Conservation (phyloP, 2,797 vertebrate species). For the Meda fulgida region DNA sequence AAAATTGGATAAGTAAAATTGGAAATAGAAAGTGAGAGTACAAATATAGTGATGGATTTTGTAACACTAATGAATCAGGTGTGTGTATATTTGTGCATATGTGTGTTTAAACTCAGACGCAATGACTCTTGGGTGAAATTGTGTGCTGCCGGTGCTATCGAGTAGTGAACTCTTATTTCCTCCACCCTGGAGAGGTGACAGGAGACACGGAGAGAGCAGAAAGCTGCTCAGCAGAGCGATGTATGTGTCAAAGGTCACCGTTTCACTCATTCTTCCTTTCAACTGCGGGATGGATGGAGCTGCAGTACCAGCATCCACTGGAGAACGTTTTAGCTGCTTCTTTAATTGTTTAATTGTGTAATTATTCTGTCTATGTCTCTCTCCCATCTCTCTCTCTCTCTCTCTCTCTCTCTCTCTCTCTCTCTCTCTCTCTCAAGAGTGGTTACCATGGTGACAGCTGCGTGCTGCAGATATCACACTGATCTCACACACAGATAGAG, state of each 20-base stretch:
- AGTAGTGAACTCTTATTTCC: conserved; percentile 31
- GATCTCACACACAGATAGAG: conserved; percentile 55
- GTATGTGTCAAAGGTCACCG: conserved; percentile 35
- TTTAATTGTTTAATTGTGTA: conserved; percentile 56
- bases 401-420: conserved; percentile 31
- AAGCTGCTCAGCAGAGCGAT: conserved; percentile 5
- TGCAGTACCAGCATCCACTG: not conserved
- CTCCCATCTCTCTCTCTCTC: conserved; percentile 23
- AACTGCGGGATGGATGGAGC: conserved; percentile 5
- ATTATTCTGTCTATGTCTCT: conserved; percentile 46
- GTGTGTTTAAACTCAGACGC: conserved; percentile 12
- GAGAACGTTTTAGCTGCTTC: conserved; percentile 43
- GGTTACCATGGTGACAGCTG: conserved; percentile 67
- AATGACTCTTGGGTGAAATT: conserved; percentile 19
- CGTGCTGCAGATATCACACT: conserved; percentile 60
- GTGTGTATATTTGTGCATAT: not conserved
- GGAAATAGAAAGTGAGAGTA: conserved; percentile 7
- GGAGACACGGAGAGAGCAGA: conserved; percentile 20
- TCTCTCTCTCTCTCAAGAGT: conserved; percentile 50
- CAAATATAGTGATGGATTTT: conserved; percentile 19
- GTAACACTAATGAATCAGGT: conserved; percentile 21
- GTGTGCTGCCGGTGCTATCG: conserved; percentile 22
- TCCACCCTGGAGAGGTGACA: conserved; percentile 34
- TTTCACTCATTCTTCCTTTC: conserved; percentile 39
- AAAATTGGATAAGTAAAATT: not conserved